Percentiles rank a stretch among this genome's conserved stretches.
Conservation (phyloP, 2,113 vertebrate species). For the Prolemur simus region DNA sequence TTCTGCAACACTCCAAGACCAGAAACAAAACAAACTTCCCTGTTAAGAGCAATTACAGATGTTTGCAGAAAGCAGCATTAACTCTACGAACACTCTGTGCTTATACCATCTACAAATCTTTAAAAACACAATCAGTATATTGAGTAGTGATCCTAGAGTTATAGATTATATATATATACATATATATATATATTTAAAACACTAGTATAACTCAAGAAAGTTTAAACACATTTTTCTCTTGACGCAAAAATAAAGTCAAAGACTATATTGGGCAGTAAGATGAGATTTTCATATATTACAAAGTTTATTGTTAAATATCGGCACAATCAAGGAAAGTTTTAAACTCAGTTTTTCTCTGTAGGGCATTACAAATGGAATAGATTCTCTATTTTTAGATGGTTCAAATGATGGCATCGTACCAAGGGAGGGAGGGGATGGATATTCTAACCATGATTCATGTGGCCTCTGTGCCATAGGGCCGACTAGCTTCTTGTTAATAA, state of each 20-base stretch:
- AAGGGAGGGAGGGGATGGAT: neutral
- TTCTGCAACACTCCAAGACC: neutral
- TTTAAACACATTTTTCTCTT: neutral
- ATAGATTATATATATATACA: neutral
- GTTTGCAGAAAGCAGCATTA: neutral
- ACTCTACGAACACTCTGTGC: neutral
- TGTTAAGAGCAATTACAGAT: neutral
- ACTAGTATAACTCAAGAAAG: neutral
- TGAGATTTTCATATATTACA: neutral
- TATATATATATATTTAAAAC: neutral
- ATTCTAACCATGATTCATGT: constrained; percentile 5
- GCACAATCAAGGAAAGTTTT: neutral
- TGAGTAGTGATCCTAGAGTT: neutral
- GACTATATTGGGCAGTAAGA: neutral
- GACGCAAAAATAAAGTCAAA: neutral
- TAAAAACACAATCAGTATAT: neutral
- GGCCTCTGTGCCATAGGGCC: neutral
- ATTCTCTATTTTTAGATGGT: neutral
- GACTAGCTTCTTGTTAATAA: neutral
- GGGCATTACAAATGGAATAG: neutral
- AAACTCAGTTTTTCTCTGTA: neutral
- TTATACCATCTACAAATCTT: neutral
- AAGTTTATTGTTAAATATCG: neutral
- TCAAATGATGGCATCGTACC: neutral
- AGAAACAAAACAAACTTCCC: neutral